Conservation (phyloP, 2,113 vertebrate species). For the Arizona elegans region DNA sequence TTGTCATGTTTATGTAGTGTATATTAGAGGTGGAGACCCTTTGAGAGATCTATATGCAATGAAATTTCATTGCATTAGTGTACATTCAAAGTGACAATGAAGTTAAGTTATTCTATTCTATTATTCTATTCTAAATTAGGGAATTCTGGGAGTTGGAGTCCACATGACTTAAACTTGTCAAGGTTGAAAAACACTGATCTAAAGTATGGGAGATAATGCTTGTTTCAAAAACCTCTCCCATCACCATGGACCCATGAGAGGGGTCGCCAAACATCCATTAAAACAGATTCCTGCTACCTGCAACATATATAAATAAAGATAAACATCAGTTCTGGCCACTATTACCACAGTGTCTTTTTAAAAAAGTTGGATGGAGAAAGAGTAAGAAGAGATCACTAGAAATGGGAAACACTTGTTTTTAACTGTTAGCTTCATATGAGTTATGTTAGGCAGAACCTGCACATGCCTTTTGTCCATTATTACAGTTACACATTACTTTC, state of each 20-base stretch:
- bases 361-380: not conserved
- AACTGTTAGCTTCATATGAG: not conserved
- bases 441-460: not conserved
- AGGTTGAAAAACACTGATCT: not conserved
- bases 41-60: too few relatives aligned
- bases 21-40: too few relatives aligned
- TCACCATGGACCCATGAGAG: not conserved
- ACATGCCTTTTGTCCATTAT: not conserved
- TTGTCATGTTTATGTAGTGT: too few relatives aligned
- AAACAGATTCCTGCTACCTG: not conserved
- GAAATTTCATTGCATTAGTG: too few relatives aligned
- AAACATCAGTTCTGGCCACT: not conserved
- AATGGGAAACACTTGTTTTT: not conserved
- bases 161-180: too few relatives aligned
- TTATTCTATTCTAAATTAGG: too few relatives aligned
- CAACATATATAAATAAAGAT: not conserved
- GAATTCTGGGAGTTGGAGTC: too few relatives aligned
- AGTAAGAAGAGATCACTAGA: not conserved
- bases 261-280: not conserved
- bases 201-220: not conserved
- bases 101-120: too few relatives aligned
- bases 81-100: too few relatives aligned
- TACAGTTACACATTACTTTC: not conserved
- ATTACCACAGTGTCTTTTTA: not conserved
- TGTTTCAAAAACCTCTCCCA: not conserved